A percentile compares a stretch with the other conserved stretches of the same genome.
phyloP scores from a whole-genome alignment of 2,113 vertebrate species.

The Synodontis membranacea region DNA sequence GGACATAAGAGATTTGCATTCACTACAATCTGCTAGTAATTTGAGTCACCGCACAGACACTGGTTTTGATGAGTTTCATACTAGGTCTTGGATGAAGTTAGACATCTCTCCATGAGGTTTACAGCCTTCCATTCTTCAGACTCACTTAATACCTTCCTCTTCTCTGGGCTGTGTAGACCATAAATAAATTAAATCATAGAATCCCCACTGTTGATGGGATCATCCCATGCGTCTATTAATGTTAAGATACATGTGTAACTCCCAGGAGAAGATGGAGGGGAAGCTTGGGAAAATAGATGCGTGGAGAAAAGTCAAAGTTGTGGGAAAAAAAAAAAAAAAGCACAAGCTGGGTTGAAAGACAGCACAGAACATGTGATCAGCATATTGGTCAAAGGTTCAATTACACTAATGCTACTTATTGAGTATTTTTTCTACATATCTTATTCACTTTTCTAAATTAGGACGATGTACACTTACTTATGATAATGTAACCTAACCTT shows the following conservation, averaged over 20 bases:
- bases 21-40: conserved; percentile 64
- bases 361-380: conserved; percentile 67
- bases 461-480: neutral
- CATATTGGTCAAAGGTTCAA: conserved; percentile 68
- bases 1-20: conserved; percentile 63
- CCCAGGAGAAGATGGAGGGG: neutral
- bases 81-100: conserved; percentile 45
- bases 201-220: conserved; percentile 54
- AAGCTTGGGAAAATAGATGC: conserved; percentile 53
- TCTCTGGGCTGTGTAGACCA: conserved; percentile 31
- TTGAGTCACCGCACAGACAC: conserved; percentile 59
- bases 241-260: conserved; percentile 23
- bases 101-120: conserved; percentile 51
- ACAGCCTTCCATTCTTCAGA: conserved; percentile 19
- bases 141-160: conserved; percentile 30
- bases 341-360: conserved; percentile 58
- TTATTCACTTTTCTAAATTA: conserved; percentile 32
- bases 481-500: neutral
- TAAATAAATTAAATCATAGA: conserved; percentile 56
- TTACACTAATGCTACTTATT: conserved; percentile 55
- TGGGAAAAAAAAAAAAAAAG: conserved; percentile 60
- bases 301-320: conserved; percentile 55
- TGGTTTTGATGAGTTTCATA: conserved; percentile 56
- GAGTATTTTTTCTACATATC: conserved; percentile 16
- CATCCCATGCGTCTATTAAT: conserved; percentile 29